phyloP scores from a whole-genome alignment of 1,140 invertebrate genomes.

The Nylanderia fulva region DNA sequence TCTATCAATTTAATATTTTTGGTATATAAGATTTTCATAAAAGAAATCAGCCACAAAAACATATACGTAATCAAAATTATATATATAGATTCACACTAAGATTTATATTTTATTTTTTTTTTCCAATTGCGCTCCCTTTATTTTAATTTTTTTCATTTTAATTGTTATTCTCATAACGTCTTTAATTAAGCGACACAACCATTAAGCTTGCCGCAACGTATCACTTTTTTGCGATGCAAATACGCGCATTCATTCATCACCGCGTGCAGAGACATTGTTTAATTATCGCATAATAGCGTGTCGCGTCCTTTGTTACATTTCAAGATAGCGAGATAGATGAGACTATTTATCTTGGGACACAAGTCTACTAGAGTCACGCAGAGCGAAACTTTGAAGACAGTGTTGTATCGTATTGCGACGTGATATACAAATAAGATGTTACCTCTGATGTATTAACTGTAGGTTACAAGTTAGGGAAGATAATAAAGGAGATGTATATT shows the following conservation, averaged over 20 bases:
- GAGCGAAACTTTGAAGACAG: conserved; percentile 16
- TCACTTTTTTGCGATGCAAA: conserved; percentile 13
- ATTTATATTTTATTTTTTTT: not conserved
- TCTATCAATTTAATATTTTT: too few species aligned
- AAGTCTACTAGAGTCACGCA: conserved; percentile 27
- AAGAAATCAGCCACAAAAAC: too few species aligned
- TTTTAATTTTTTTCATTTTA: not conserved
- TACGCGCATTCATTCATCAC: conserved; percentile 18
- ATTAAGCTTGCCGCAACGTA: not conserved
- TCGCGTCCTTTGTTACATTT: conserved; percentile 23
- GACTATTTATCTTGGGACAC: conserved; percentile 33
- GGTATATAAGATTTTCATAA: too few species aligned
- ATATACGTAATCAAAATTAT: not conserved
- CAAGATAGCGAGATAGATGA: not conserved
- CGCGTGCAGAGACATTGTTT: conserved; percentile 7
- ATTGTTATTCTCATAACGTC: not conserved
- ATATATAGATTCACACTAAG: not conserved
- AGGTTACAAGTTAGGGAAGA: not conserved
- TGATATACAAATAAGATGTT: conserved; percentile 35
- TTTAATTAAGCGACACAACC: not conserved
- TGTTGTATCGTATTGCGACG: not conserved
- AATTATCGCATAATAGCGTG: conserved; percentile 23
- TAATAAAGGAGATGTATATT: too few species aligned
- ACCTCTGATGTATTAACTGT: not conserved
- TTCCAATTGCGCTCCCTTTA: too few species aligned